phyloP scores from a whole-genome alignment of 2,797 vertebrate genomes.

The Megaceryle alcyon region DNA sequence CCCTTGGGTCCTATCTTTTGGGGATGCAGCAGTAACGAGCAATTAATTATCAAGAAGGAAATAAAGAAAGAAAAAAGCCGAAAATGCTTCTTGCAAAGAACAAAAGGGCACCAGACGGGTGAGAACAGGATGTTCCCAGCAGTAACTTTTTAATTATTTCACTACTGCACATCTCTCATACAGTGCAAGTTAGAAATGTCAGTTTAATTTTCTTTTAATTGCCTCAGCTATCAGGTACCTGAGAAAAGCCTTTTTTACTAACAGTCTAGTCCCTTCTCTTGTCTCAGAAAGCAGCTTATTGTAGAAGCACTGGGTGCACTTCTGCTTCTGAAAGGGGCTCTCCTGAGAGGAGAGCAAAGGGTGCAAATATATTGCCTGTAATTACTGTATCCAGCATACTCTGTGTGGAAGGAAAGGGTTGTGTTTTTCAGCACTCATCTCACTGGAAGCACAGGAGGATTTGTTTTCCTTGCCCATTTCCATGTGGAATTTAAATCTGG shows the following conservation, averaged over 20 bases:
- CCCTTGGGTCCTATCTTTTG: background rate
- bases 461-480: background rate
- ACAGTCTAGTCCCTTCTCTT: background rate
- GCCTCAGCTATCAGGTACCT: background rate
- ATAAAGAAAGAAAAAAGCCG: accelerated
- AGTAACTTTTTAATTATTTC: constrained; percentile 28
- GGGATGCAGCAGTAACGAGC: background rate
- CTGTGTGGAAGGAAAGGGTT: background rate
- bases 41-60: background rate
- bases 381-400: accelerated
- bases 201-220: constrained; percentile 51
- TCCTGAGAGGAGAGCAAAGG: background rate
- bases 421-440: background rate
- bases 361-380: background rate
- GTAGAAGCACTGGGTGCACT: background rate
- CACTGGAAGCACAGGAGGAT: background rate
- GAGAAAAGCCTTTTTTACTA: background rate
- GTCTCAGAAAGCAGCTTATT: background rate
- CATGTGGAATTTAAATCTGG: background rate
- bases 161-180: background rate
- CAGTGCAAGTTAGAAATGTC: background rate
- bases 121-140: background rate
- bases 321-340: background rate
- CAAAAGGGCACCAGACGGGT: background rate
- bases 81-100: background rate